Evolutionary conservation across 2,797 vertebrate species (phyloP).

Genomic region (Cyclopterus lumpus): DNA sequence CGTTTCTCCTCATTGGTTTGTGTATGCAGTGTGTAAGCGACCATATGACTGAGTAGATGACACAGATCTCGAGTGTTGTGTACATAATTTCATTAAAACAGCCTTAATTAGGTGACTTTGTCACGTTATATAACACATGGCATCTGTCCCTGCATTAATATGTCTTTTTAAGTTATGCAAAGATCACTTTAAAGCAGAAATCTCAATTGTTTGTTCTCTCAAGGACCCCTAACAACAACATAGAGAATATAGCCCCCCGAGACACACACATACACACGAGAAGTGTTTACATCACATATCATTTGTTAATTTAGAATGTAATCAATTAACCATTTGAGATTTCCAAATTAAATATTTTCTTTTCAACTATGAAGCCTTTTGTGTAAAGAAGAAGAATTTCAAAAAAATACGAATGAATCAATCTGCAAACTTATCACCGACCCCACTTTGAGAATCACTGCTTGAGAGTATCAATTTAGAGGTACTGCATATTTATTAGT

Average conservation of each 20-base stretch:
- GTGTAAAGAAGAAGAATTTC: not conserved
- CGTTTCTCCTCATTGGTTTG: constrained; percentile 11
- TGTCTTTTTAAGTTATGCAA: not conserved
- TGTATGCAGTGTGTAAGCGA: not conserved
- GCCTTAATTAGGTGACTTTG: not conserved
- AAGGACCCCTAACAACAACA: no score
- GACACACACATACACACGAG: not conserved
- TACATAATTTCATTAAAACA: not conserved
- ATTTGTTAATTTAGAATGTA: not conserved
- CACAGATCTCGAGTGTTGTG: not conserved
- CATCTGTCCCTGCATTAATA: not conserved
- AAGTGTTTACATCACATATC: not conserved
- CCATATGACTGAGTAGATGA: not conserved
- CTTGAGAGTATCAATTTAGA: not conserved
- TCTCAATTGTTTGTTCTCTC: no score
- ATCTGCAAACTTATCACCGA: not conserved
- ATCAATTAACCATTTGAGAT: not conserved
- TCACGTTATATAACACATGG: constrained; percentile 3
- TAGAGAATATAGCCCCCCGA: no score
- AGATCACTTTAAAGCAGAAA: not conserved
- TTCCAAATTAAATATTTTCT: not conserved
- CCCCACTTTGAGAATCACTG: not conserved
- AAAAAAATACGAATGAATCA: not conserved
- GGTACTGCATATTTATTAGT: not conserved
- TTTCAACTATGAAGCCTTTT: not conserved